Percentiles rank a stretch among this genome's conserved stretches.
phyloP scores from a whole-genome alignment of 2,888 invertebrate genomes.

The Euphydryas editha region DNA sequence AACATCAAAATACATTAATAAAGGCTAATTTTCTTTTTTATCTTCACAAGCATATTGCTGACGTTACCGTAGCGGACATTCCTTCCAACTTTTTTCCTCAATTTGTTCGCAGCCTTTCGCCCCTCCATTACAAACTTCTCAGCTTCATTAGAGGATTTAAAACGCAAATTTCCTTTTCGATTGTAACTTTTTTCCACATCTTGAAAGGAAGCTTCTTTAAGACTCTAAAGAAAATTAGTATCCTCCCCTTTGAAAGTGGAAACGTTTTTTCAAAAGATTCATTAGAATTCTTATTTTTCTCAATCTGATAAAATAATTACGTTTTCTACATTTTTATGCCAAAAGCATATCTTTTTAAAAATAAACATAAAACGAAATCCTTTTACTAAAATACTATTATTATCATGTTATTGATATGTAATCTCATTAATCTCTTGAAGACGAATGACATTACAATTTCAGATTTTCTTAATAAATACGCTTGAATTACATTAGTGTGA shows the following conservation, averaged over 20 bases:
- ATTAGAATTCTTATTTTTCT: conserved; percentile 65
- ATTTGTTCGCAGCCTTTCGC: conserved; percentile 78
- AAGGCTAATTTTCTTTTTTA: background rate
- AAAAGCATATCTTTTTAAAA: conserved; percentile 12
- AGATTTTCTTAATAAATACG: conserved; percentile 62
- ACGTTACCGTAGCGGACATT: conserved; percentile 29
- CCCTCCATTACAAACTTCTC: conserved; percentile 83
- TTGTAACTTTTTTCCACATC: conserved; percentile 83
- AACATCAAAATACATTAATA: background rate
- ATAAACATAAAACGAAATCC: no score
- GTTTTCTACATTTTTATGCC: conserved; percentile 28
- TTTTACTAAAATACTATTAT: background rate
- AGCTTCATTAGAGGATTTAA: conserved; percentile 84
- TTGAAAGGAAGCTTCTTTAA: conserved; percentile 82
- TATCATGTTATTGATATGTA: background rate
- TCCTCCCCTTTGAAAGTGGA: conserved; percentile 78
- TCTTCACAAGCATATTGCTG: conserved; percentile 29
- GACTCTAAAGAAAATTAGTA: conserved; percentile 81
- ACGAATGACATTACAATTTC: conserved; percentile 44
- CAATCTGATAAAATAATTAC: conserved; percentile 73
- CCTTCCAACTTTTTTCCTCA: conserved; percentile 67
- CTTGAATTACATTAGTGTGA: conserved; percentile 69
- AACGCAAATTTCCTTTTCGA: conserved; percentile 84
- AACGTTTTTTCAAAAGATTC: conserved; percentile 75
- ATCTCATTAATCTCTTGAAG: background rate